Base-by-base conservation (phyloP, 2,797 vertebrate genomes). In the Zalophus californianus region DNA sequence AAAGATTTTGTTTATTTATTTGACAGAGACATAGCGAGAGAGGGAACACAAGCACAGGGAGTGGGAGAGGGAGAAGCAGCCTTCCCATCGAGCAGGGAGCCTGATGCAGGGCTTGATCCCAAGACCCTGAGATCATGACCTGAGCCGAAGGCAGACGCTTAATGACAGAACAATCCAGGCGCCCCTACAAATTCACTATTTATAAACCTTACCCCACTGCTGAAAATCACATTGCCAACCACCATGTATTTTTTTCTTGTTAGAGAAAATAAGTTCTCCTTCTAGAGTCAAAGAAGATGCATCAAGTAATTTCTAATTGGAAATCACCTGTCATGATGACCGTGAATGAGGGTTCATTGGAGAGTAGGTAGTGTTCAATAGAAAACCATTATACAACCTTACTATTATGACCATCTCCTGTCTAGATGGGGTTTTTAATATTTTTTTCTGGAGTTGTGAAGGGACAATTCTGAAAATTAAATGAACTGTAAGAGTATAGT, bases 221-320 rank as follows among this genome's bases (percentile, higher is more conserved):
- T 96, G 68, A 96, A 94, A 97, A 90, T 80, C 68, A 85, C 25
- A 86, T 54, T 60, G 50, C n/a, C 54, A 95, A 84, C 10, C 12
- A 77, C 2, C 91, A 23, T 60, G 18, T 41, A 35, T 62, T 48
- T 54, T 54, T 89, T 72, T 68, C 70, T 84, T 41, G 1, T 15
- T 72, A 32, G 20, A 66, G 14, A 58, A 29, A 66, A 60, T 14
- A 14, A 21, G 5, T 25, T 13, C 85, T 64, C 27, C 2, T 6
- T 94, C 32, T 29, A 48, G 20, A 95, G 32, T 88, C 41, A 54
- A 90, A 85, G 25, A 92, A 75, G 3, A 68, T 32, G 15, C 3
- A 48, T 16, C 29, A 44, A 75, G 21, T 86, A 48, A 56, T 66
- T 94, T 91, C 80, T 50, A 84, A 58, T 21, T 72, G 27, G 12